A percentile compares a stretch with the other conserved stretches of the same genome.
phyloP scores from a whole-genome alignment of 2,888 invertebrate genomes.

The Malthinus flaveolus region DNA sequence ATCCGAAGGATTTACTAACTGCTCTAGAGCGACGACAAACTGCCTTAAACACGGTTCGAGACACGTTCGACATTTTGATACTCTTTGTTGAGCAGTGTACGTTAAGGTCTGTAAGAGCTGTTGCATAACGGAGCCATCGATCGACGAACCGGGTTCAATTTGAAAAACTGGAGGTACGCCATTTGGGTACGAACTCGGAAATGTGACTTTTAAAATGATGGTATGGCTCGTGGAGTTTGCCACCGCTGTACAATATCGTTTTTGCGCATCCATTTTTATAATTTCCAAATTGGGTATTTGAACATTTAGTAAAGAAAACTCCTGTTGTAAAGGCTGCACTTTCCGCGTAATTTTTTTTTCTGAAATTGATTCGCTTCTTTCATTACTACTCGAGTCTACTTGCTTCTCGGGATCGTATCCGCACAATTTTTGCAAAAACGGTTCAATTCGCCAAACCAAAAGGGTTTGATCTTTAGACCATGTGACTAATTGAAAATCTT shows the following conservation, averaged over 20 bases:
- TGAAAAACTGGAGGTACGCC: constrained; percentile 68
- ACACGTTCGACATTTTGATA: constrained; percentile 83
- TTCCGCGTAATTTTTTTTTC: constrained; percentile 48
- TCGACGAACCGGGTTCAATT: constrained; percentile 64
- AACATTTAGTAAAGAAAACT: constrained; percentile 75
- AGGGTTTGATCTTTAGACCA: constrained; percentile 95
- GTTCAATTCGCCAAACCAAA: constrained; percentile 88
- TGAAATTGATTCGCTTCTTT: constrained; percentile 13
- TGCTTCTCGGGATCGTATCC: constrained; percentile 62
- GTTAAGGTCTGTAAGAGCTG: constrained; percentile 80
- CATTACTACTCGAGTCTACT: constrained; percentile 14
- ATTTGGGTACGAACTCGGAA: constrained; percentile 75
- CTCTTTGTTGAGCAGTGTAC: constrained; percentile 79
- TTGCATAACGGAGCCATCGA: constrained; percentile 68
- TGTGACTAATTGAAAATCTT: constrained; percentile 84
- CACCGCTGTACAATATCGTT: constrained; percentile 62
- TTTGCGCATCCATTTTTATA: constrained; percentile 56
- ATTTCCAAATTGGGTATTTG: constrained; percentile 74
- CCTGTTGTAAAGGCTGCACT: constrained; percentile 69
- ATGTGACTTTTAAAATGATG: constrained; percentile 51
- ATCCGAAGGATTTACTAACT: constrained; percentile 61
- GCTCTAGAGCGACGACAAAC: constrained; percentile 65
- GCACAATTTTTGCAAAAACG: constrained; percentile 80
- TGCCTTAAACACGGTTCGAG: constrained; percentile 83
- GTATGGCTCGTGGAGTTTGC: constrained; percentile 55